phyloP scores from a whole-genome alignment of 2,797 vertebrate genomes.

The Petrocephalus schoutedeni region DNA sequence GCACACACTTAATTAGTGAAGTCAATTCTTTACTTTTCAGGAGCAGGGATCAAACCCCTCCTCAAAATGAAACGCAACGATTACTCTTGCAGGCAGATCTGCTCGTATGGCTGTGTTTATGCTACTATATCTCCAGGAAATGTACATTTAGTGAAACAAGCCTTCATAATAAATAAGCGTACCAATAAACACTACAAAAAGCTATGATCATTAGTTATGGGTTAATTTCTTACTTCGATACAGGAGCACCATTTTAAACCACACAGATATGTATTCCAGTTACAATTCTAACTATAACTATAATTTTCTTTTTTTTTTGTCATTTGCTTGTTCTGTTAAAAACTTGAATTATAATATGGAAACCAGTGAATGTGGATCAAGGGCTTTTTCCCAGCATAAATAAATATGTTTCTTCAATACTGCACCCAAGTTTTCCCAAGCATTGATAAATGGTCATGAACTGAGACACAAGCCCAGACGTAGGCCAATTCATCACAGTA shows the following conservation, averaged over 20 bases:
- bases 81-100: neutral
- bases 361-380: neutral
- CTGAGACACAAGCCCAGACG: neutral
- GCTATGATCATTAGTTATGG: neutral
- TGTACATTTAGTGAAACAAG: neutral
- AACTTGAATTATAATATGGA: neutral
- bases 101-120: neutral
- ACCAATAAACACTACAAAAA: neutral
- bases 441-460: neutral
- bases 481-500: neutral
- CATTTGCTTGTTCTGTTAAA: neutral
- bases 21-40: neutral
- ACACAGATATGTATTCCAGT: neutral
- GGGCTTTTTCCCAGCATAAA: neutral
- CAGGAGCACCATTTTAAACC: neutral
- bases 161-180: neutral
- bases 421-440: neutral
- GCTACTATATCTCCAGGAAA: neutral
- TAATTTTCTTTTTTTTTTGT: neutral
- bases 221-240: neutral
- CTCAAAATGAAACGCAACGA: neutral
- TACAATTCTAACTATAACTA: neutral
- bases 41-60: neutral
- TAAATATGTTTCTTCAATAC: neutral
- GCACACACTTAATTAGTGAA: slow-evolving; percentile 11